A percentile compares a stretch with the other conserved stretches of the same genome.
These are phyloP conservation scores for Ichneumoninae sp. DNA, from an alignment of 2,888 invertebrate species.

Conservation along the genomic window DNA sequence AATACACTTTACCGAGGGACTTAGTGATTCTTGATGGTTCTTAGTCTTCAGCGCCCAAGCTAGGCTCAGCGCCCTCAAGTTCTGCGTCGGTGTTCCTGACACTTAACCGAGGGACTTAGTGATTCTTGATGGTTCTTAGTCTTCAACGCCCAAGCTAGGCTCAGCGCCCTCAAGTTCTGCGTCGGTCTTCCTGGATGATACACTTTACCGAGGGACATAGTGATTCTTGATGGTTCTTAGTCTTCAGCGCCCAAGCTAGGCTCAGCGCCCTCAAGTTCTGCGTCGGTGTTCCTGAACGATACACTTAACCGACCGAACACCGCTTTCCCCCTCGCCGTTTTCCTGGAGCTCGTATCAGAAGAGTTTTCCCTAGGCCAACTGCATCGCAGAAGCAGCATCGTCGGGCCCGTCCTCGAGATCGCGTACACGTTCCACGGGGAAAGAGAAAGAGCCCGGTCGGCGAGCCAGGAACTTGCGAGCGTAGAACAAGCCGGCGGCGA, in stretches of 20 bases:
- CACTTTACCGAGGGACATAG: neutral
- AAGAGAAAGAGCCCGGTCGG: conserved; percentile 10
- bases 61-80: too few relatives aligned
- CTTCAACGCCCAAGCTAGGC: too few relatives aligned
- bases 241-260: too few relatives aligned
- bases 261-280: neutral
- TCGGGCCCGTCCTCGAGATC: conserved; percentile 23
- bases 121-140: neutral
- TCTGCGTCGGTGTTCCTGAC: neutral
- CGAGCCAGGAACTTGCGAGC: conserved; percentile 3
- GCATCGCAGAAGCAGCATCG: neutral
- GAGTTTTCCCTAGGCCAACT: neutral
- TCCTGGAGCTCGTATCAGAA: neutral
- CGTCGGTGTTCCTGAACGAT: neutral
- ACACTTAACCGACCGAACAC: neutral
- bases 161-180: neutral
- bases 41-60: too few relatives aligned
- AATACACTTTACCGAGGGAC: neutral
- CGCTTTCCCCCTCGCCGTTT: neutral
- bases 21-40: neutral
- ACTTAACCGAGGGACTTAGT: neutral
- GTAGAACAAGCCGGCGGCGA: conserved; percentile 54
- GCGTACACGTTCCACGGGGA: conserved; percentile 30
- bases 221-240: neutral
- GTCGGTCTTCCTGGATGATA: neutral